A percentile compares a stretch with the other conserved stretches of the same genome.
Conservation (phyloP, 2,888 invertebrate species). For the Heteromyza rotundicornis region DNA sequence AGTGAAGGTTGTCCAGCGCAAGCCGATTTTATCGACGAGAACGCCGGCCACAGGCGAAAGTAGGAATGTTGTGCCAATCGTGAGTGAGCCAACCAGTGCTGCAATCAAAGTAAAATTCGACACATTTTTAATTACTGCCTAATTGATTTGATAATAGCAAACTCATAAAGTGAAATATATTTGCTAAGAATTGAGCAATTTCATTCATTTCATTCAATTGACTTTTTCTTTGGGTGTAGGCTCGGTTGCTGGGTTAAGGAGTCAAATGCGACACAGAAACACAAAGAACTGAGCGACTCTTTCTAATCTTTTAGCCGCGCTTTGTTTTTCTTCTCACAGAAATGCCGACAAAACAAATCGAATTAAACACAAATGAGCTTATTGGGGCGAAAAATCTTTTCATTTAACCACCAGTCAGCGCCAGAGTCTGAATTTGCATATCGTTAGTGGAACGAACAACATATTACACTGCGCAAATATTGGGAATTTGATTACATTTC, state of each 20-base stretch:
- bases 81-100: conserved; percentile 88
- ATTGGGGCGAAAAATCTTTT: conserved; percentile 22
- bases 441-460: too few relatives aligned
- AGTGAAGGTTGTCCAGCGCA: conserved; percentile 80
- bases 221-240: too few relatives aligned
- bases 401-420: too few relatives aligned
- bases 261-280: too few relatives aligned
- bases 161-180: too few relatives aligned
- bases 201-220: too few relatives aligned
- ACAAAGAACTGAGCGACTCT: neutral
- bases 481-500: conserved; percentile 4
- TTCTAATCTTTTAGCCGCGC: neutral
- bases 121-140: too few relatives aligned
- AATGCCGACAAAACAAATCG: conserved; percentile 35
- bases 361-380: conserved; percentile 43
- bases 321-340: neutral
- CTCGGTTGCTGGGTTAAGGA: too few relatives aligned
- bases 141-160: too few relatives aligned
- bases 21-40: conserved; percentile 84
- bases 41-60: conserved; percentile 87
- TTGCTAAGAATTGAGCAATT: too few relatives aligned
- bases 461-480: neutral
- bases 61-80: conserved; percentile 88
- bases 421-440: too few relatives aligned
- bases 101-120: conserved; percentile 64